Percentiles rank a stretch among this genome's conserved stretches.
These are phyloP conservation scores for Artibeus lituratus DNA, from an alignment of 2,797 vertebrate species.

Conservation along the genomic window DNA sequence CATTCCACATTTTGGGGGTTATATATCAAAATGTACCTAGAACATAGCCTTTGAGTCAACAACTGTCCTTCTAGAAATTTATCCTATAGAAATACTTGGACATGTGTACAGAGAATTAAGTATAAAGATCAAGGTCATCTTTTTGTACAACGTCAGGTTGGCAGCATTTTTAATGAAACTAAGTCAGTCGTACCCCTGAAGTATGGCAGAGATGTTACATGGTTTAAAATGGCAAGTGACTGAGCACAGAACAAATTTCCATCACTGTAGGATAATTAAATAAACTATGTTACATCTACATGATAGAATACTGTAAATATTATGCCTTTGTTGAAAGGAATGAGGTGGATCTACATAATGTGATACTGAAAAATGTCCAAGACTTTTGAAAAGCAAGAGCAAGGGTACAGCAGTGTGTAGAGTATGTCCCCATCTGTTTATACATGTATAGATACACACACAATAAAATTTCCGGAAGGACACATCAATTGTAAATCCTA, in stretches of 20 bases:
- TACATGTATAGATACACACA: not conserved
- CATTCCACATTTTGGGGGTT: not conserved
- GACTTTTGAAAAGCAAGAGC: not conserved
- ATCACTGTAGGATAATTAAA: not conserved
- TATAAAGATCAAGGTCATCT: not conserved
- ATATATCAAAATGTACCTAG: not conserved
- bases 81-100: not conserved
- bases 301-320: not conserved
- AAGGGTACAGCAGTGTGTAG: not conserved
- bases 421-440: not conserved
- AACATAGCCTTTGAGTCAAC: not conserved
- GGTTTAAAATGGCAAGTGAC: not conserved
- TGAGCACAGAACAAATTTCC: not conserved
- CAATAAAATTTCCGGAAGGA: not conserved
- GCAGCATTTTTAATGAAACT: not conserved
- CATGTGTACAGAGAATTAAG: not conserved
- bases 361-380: not conserved
- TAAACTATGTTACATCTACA: not conserved
- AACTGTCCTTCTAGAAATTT: not conserved
- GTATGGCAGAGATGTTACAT: not conserved
- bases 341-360: not conserved
- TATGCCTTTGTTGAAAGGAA: not conserved
- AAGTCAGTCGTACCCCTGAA: not conserved
- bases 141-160: too few relatives aligned
- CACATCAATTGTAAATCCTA: not conserved